Percentiles rank a stretch among this genome's conserved stretches.
Evolutionary conservation across 37 sponge, comb jelly and placozoan genomes (phyloP).

Genomic region (Aplysina aerophoba): DNA sequence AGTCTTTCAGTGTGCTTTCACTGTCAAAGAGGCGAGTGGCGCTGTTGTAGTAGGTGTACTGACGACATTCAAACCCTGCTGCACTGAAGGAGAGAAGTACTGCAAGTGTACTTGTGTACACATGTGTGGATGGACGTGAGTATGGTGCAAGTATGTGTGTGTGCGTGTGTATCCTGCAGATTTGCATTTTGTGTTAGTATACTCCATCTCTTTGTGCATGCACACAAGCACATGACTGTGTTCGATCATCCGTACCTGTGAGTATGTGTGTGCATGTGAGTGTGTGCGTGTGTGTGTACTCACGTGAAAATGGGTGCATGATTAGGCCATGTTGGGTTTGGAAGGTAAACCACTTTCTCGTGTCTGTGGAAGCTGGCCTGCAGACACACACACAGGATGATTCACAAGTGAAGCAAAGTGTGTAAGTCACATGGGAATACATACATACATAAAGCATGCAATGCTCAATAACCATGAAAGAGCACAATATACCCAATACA

Average conservation of each 20-base stretch:
- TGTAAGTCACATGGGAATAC: too few relatives aligned
- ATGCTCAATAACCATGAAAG: too few relatives aligned
- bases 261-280: neutral
- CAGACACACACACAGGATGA: too few relatives aligned
- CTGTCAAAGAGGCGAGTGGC: conserved; percentile 52
- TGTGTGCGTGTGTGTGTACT: neutral
- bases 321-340: conserved; percentile 93
- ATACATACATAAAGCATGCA: too few relatives aligned
- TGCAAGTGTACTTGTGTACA: neutral
- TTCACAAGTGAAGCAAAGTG: too few relatives aligned
- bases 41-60: conserved; percentile 45
- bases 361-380: conserved; percentile 65
- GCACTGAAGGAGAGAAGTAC: neutral
- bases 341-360: conserved; percentile 79
- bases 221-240: too few relatives aligned
- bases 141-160: too few relatives aligned
- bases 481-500: too few relatives aligned
- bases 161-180: too few relatives aligned
- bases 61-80: conserved; percentile 22
- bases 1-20: conserved; percentile 35
- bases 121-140: neutral
- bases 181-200: too few relatives aligned
- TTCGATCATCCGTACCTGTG: too few relatives aligned
- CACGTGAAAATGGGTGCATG: conserved; percentile 89
- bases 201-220: too few relatives aligned